Evolutionary conservation across 2,797 vertebrate genomes (phyloP), one percentile per base, ranked within the genome.

Genomic region (Myotis findleyi): DNA sequence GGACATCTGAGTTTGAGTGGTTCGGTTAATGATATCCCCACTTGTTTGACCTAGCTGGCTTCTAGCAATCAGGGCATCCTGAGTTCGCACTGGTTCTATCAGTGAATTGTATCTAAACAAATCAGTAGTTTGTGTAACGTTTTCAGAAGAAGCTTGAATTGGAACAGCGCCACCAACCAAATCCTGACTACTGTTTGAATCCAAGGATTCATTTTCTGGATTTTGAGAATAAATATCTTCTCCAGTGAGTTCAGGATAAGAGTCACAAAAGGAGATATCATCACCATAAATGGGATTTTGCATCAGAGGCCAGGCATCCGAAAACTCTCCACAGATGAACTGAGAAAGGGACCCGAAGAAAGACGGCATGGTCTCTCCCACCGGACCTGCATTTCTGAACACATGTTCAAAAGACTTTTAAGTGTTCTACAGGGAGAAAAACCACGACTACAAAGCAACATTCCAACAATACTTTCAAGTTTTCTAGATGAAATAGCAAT

Each of bases 251-350:
- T 98, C 98, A 87, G 98, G 93, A 36, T 97, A 97, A 80, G 98
- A 98, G 94, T 97, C 98, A 89, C 97, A 98, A 38, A 97, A 94
- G 86, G 98, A 98, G 38, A 97, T 59, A 72, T 97, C 96, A 59
- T 98, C 98, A 6, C 97, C 96, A 44, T 96, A 95, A 92, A 97
- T 73, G 20, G 97, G 96, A 76, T 95, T 98, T 95, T 97, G 98
- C 97, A 99, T 98, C 89, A 99, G 98, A 13, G 98, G 99, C 98
- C 98, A 98, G 95, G 96, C 98, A 53, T 99, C 99, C 2, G 97
- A 98, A 83, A 97, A 97, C 47, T 98, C 99, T 62, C 96, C 97
- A 25, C 98, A 98, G 89, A 95, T 1, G 2, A 98, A 98, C 64
- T 97, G 98, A 3, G 98, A 96, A 92, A 97, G 97, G 82, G 98